Base-by-base conservation (phyloP, 2,797 vertebrate genomes). In the Coilia nasus region DNA sequence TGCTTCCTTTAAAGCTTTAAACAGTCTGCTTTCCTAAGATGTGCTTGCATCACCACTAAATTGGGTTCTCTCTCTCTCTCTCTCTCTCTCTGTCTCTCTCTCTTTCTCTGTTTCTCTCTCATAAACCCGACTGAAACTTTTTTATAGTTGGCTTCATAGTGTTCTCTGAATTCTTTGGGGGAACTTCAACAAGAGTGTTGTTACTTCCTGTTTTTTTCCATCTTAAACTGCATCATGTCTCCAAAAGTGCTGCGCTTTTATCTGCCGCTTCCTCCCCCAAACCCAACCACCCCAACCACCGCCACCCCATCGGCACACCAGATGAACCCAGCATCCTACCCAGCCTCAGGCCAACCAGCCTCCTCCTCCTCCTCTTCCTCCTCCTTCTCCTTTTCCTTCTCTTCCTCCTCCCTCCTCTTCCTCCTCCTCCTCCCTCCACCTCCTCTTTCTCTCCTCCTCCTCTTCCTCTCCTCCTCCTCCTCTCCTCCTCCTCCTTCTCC, bases 271-370 rank as follows among this genome's bases (percentile, higher is more conserved):
- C 6, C 5, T 12, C 19, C 19, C 4, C 28, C 14, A 75, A 0
- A 7, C 19, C 10, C 25, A 2, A 71, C 5, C 17, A 19, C 31
- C 57, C 19, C 19, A 4, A 59, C 57, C 35, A 78, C 44, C 35
- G 31, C 71, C 71, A 78, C 35, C 7, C 35, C 71, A 44, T 41
- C 35, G 5, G 35, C 35, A 41, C 35, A 41, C 35, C 35, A 41
- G 25, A 71, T 31, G 28, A 15, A 71, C 64, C 64, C 71, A 78
- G 35, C 71, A 75, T 35, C 67, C 67, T 71, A 4, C 67, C 67
- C n/a, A n/a, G n/a, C n/a, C 28, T 23, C 67, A 41, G 67, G 28
- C 67, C 25, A 17, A 9, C 7, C 50, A 54, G 14, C 50, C 9
- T 54, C 7, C 50, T 54, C 50, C 50, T 54, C 50, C 50, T 54